Evolutionary conservation across 2,113 vertebrate genomes (phyloP).

Genomic region (Tragelaphus buxtoni): DNA sequence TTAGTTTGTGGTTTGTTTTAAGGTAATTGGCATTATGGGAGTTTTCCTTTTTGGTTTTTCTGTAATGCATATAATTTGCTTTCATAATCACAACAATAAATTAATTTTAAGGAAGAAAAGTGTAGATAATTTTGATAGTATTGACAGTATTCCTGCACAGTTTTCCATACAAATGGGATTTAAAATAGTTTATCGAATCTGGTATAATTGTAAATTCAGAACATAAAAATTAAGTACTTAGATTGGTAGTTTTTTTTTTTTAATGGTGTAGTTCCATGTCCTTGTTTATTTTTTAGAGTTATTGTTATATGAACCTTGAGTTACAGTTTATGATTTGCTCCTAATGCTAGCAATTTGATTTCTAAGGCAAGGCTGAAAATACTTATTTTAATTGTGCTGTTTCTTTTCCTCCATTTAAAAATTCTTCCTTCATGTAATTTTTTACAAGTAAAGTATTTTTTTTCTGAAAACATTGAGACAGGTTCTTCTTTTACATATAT

Average conservation of each 20-base stretch:
- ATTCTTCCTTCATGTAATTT: neutral
- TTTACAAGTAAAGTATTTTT: neutral
- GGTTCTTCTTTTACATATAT: neutral
- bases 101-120: neutral
- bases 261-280: neutral
- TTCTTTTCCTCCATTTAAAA: neutral
- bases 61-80: neutral
- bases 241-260: neutral
- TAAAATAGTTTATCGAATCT: neutral
- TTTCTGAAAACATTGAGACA: neutral
- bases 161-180: neutral
- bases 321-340: conserved; percentile 8
- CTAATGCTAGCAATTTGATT: neutral
- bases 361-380: neutral
- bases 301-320: neutral
- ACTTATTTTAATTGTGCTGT: neutral
- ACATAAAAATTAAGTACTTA: conserved; percentile 15
- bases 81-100: conserved; percentile 26
- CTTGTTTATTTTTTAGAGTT: conserved; percentile 20
- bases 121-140: neutral
- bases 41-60: neutral
- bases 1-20: neutral
- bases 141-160: neutral
- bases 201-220: conserved; percentile 2
- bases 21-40: neutral